Base-by-base conservation (phyloP, 2,888 invertebrate species). In the Microctonus brassicae region DNA sequence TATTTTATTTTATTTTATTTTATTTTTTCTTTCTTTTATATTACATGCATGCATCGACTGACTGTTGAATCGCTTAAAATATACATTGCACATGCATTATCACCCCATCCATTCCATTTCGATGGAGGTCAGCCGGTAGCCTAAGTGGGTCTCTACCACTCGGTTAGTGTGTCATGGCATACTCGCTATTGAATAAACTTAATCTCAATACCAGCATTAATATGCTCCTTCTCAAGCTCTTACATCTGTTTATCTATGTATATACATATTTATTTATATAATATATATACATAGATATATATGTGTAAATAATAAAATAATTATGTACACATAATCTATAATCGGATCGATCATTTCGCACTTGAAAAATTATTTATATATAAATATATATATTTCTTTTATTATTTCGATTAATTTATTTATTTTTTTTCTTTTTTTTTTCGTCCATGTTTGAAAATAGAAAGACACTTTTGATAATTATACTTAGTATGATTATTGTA, bases 81-180 rank as follows among this genome's bases (percentile, higher is more conserved):
- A 72, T 69, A 74, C 73, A 71, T 73, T 72, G 69, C 73, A 74
- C 70, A 74, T 72, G 58, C 58, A 33, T 84, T 83, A 83, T 85
- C 84, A 82, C 84, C 84, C 84, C 83, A 82, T 86, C 83, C 83
- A 83, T 82, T 84, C 82, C 83, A 83, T 85, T 84, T 86, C 81
- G 81, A 83, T 82, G 85, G 85, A 87, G 87, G 87, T 86, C 85
- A 85, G 80, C 84, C 85, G 82, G 84, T 84, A 83, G 82, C 81
- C 78, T 81, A 88, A 87, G 85, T 88, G 83, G 88, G 88, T 88
- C 88, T 88, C 88, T 88, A 87, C 86, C 87, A 88, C 84, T 88
- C 84, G 88, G 88, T 88, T 87, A 88, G 86, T 88, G 80, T 88
- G 88, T 87, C 88, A 87, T 82, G 85, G 86, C 84, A 78, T 82